Percentiles rank a stretch among this genome's conserved stretches.
Conservation (phyloP, 2,797 vertebrate genomes). For the Busarellus nigricollis region DNA sequence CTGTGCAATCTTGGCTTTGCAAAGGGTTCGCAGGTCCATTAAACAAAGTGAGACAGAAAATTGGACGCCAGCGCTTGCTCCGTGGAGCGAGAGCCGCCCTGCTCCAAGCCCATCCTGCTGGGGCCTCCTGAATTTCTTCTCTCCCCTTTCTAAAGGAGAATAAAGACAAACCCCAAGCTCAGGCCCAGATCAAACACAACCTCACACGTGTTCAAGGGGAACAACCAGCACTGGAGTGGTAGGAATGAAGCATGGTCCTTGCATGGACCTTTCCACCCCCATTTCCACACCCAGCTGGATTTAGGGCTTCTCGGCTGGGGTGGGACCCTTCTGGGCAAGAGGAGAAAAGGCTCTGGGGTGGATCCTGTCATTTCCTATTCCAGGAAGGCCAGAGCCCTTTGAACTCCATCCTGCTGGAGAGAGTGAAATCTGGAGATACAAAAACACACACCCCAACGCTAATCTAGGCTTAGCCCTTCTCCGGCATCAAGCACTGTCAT, state of each 20-base stretch:
- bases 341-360: not conserved
- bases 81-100: not conserved
- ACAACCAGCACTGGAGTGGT: not conserved
- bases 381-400: conserved; percentile 30
- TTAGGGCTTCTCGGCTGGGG: not conserved
- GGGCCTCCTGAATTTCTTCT: not conserved
- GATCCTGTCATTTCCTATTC: not conserved
- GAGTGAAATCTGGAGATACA: not conserved
- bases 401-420: conserved; percentile 3
- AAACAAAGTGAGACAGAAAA: conserved; percentile 51
- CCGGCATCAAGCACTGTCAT: not conserved
- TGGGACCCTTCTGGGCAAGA: conserved; percentile 8
- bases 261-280: not conserved
- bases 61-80: not conserved
- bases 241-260: not conserved
- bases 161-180: not conserved
- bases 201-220: not conserved
- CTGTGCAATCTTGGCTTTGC: conserved; percentile 4
- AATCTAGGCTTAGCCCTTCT: not conserved
- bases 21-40: not conserved
- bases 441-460: not conserved
- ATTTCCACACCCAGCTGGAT: not conserved
- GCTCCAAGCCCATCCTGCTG: not conserved
- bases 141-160: not conserved
- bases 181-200: not conserved